These are phyloP conservation scores for Apogon hyalosoma DNA, from an alignment of 2,797 vertebrate species.

Conservation along the genomic window DNA sequence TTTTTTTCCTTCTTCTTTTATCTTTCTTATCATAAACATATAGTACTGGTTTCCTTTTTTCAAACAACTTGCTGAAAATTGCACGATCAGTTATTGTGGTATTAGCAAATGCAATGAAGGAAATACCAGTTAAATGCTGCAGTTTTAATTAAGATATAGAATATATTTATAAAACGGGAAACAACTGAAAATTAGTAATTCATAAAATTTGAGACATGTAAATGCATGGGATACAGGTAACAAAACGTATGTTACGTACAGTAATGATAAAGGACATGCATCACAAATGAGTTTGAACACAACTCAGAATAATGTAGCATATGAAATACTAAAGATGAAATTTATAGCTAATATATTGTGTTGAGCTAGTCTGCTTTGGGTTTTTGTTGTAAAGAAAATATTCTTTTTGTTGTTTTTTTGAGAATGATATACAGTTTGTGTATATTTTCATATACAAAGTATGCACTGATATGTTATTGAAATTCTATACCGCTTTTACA, in stretches of 20 bases:
- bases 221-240: slow-evolving; percentile 91
- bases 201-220: slow-evolving; percentile 82
- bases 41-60: slow-evolving; percentile 88
- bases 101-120: slow-evolving; percentile 88
- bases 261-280: slow-evolving; percentile 86
- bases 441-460: slow-evolving; percentile 98
- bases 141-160: slow-evolving; percentile 92
- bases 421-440: slow-evolving; percentile 96
- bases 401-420: slow-evolving; percentile 88
- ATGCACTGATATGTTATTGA: slow-evolving; percentile 97
- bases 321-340: slow-evolving; percentile 90
- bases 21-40: slow-evolving; percentile 85
- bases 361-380: slow-evolving; percentile 94
- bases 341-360: slow-evolving; percentile 98
- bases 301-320: slow-evolving; percentile 86
- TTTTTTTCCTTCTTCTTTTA: slow-evolving; percentile 75
- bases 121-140: slow-evolving; percentile 94
- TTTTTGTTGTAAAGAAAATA: slow-evolving; percentile 88
- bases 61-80: slow-evolving; percentile 92
- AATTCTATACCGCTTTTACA: slow-evolving; percentile 97
- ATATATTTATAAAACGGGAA: slow-evolving; percentile 86
- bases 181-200: slow-evolving; percentile 78
- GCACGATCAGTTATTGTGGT: slow-evolving; percentile 90
- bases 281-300: slow-evolving; percentile 84
- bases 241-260: slow-evolving; percentile 78